A percentile compares a stretch with the other conserved stretches of the same genome.
Conservation (phyloP, 2,797 vertebrate genomes). For the Falco biarmicus region DNA sequence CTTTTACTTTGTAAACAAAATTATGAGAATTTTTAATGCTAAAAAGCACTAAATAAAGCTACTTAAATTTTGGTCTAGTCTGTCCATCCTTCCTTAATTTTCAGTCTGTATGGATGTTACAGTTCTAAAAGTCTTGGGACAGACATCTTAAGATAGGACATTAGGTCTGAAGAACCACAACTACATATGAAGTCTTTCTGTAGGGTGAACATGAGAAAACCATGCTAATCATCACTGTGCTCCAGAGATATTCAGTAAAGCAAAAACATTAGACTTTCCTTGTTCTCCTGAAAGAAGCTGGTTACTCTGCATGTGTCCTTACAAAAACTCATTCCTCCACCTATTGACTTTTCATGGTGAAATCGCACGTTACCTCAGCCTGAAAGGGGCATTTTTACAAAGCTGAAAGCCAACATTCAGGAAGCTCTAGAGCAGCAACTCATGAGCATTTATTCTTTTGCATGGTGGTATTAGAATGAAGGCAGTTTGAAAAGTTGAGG, state of each 20-base stretch:
- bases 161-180: neutral
- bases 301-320: neutral
- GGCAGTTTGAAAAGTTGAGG: neutral
- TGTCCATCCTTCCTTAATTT: neutral
- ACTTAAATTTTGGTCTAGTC: neutral
- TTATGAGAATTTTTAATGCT: neutral
- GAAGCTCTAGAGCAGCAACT: neutral
- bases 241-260: neutral
- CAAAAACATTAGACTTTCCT: neutral
- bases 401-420: neutral
- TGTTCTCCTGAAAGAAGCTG: neutral
- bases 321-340: neutral
- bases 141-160: neutral
- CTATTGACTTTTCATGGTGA: neutral
- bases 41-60: neutral
- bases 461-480: neutral
- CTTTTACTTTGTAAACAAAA: neutral
- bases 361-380: neutral
- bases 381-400: neutral
- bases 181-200: neutral
- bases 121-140: neutral
- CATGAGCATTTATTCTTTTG: neutral
- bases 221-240: neutral
- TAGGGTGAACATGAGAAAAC: neutral
- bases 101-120: neutral